Conservation (phyloP, 2,113 vertebrate genomes). For the Lanius ludovicianus region DNA sequence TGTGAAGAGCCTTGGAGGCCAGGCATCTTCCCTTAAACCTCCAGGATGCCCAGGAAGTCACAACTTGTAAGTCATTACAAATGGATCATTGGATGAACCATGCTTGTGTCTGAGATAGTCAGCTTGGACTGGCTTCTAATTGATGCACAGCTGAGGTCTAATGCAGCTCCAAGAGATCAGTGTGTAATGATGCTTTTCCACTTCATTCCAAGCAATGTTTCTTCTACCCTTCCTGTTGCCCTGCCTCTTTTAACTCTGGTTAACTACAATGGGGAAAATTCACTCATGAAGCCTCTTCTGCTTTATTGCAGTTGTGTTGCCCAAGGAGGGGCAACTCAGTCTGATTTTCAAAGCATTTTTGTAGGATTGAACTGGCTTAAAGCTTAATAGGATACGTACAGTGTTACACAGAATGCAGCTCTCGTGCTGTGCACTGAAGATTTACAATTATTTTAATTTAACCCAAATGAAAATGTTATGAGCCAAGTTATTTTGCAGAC, state of each 20-base stretch:
- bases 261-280: background rate
- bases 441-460: slow-evolving; percentile 70
- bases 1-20: background rate
- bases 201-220: background rate
- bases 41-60: background rate
- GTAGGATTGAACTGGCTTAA: background rate
- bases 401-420: background rate
- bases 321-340: background rate
- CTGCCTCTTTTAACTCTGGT: slow-evolving; percentile 21
- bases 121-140: background rate
- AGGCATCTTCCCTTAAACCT: background rate
- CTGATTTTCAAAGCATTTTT: slow-evolving; percentile 48
- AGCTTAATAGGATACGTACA: background rate
- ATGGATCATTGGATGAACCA: slow-evolving; percentile 11
- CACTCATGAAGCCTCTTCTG: background rate
- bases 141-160: slow-evolving; percentile 42
- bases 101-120: background rate
- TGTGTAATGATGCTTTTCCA: slow-evolving; percentile 21
- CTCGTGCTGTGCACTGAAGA: slow-evolving; percentile 26
- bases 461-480: slow-evolving; percentile 60
- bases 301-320: background rate
- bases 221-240: background rate
- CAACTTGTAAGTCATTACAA: background rate
- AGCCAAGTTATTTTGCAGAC: slow-evolving; percentile 64
- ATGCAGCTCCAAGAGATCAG: slow-evolving; percentile 6